Base-by-base conservation (phyloP, 1,140 invertebrate genomes). In the Drosophila equinoxialis region DNA sequence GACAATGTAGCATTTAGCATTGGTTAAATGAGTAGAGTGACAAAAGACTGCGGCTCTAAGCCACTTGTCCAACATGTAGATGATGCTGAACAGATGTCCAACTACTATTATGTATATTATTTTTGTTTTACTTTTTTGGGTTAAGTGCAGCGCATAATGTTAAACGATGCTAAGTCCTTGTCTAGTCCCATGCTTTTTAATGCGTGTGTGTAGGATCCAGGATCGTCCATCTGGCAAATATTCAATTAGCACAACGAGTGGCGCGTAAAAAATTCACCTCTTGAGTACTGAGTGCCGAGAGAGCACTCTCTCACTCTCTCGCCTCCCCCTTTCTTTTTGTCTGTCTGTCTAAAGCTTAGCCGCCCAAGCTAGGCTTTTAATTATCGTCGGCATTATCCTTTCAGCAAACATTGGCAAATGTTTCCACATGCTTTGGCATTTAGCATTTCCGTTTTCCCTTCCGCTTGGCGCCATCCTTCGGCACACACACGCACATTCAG, bases 381-480 rank as follows among this genome's bases (percentile, higher is more conserved):
- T 74, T 77, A 73, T 51, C 48, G 58, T 58, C 41, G 35, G 57
- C 62, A 75, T 75, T 78, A 78, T 78, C 68, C 76, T 67, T 75
- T 70, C 65, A 61, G 17, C 42, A 45, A 64, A 70, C 72, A 78
- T 78, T 78, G 76, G 73, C 73, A 76, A 79, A 79, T 76, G 76
- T 79, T 79, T 79, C 76, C 76, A 79, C 73, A 79, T 76, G 72
- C 68, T 65, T 72, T 76, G 73, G 68, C 68, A 78, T 65, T 72
- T 76, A 69, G 68, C 68, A 78, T 65, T 55, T 71, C 68, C 73
- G 68, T 71, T 65, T 33, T 51, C 45, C 45, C 20, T 33, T 33
- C 67, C 45, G 59, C 42, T 33, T 23, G 59, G 62, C 55, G 39
- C 60, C 60, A 51, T 41, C 6, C 71, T 68, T 20, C 45, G 37